A percentile compares a stretch with the other conserved stretches of the same genome.
These are phyloP conservation scores for Thermophis baileyi DNA, from an alignment of 2,113 vertebrate species.

Conservation along the genomic window DNA sequence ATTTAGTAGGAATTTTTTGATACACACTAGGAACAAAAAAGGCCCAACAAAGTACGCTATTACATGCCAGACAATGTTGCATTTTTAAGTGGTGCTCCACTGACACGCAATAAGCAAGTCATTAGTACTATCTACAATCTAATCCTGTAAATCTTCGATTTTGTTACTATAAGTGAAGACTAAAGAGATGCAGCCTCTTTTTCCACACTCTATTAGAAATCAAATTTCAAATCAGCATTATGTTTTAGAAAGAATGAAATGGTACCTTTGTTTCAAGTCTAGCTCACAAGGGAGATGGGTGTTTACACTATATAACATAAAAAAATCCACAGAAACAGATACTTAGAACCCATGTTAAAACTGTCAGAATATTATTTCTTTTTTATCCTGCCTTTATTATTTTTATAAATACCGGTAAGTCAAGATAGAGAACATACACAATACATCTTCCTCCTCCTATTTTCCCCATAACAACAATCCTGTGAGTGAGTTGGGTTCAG, in stretches of 20 bases:
- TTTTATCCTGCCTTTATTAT: neutral
- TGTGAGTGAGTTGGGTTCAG: neutral
- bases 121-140: neutral
- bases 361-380: constrained; percentile 35
- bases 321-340: constrained; percentile 35
- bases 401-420: neutral
- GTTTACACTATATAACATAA: constrained; percentile 51
- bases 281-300: constrained; percentile 39
- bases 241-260: neutral
- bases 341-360: constrained; percentile 51
- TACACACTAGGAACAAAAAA: neutral
- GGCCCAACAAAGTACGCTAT: neutral
- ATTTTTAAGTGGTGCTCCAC: neutral
- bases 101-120: neutral
- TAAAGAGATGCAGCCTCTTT: neutral
- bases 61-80: neutral
- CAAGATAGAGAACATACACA: neutral
- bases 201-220: neutral
- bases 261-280: constrained; percentile 39
- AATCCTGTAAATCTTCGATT: neutral
- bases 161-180: neutral
- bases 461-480: neutral
- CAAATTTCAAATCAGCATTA: neutral
- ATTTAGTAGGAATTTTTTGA: neutral
- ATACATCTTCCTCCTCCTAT: neutral